Evolutionary conservation across 2,888 invertebrate species (phyloP), one percentile per base, ranked within the genome.

Genomic region (Nephrotoma guestfalica): DNA sequence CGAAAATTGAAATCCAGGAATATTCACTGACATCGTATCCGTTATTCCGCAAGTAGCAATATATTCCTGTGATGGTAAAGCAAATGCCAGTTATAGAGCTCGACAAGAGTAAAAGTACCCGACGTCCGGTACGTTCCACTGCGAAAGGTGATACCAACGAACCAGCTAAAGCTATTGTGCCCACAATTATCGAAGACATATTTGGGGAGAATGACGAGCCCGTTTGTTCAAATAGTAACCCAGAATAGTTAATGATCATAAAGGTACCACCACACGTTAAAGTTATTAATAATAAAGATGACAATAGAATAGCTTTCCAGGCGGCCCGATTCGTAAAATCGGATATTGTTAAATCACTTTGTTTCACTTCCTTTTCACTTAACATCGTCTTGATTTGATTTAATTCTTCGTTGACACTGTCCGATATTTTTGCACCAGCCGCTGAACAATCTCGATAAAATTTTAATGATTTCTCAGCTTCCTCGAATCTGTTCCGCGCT

Each of bases 221-320:
- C 6, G 91, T 88, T 86, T 90, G 87, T 47, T 89, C 40, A 84
- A 91, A 92, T 15, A 91, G 91, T 5, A 89, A 88, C 0, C 90
- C 91, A 4, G 91, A 90, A 47, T 91, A 91, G 87, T 89, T 91
- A 6, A 91, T 86, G 90, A 91, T 89, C 4, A 90, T 90, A 86
- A 91, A 91, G 86, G 90, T 90, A 18, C 91, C 91, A 9, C n/a
- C 30, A 87, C 90, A 90, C 41, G 89, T 88, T 87, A 91, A 90
- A 4, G 84, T 84, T n/a, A 84, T n/a, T 15, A 84, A n/a, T 6
- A 84, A 9, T 41, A 84, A 41, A 41, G 42, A 84, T 15, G 41
- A n/a, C 15, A 84, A n/a, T 2, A 84, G 7, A n/a, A 84, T n/a
- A 11, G n/a, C 84, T 15, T n/a, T 84, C 42, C 42, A 41, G 2